These are phyloP conservation scores for Marmota flaviventris DNA, from an alignment of 2,113 vertebrate genomes.

Conservation along the genomic window DNA sequence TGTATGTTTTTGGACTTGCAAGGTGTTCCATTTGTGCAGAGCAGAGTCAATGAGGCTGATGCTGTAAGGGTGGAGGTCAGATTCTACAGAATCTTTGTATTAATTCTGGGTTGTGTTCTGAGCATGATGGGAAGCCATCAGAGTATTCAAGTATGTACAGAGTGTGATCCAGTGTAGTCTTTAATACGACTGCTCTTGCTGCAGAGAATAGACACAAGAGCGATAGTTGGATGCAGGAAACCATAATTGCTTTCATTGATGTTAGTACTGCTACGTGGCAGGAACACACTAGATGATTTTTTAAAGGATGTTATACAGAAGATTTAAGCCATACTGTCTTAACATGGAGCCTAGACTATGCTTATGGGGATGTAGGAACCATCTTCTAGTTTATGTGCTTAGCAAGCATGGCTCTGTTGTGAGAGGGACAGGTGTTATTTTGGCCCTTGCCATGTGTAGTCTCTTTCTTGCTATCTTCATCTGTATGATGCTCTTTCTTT, in stretches of 20 bases:
- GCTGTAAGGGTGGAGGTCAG: not conserved
- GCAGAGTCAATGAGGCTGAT: not conserved
- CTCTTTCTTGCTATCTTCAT: not conserved
- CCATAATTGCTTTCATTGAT: not conserved
- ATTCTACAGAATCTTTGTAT: not conserved
- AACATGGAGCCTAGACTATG: not conserved
- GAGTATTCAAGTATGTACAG: not conserved
- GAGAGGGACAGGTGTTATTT: not conserved
- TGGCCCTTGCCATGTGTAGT: not conserved
- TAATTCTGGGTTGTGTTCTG: not conserved
- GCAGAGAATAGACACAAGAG: not conserved
- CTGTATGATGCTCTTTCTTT: not conserved
- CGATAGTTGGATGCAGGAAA: not conserved
- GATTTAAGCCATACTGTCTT: not conserved
- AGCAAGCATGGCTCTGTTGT: rapidly evolving
- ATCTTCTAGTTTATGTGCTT: not conserved
- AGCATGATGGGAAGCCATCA: not conserved
- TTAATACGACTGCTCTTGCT: not conserved
- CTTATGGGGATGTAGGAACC: not conserved
- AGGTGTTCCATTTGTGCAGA: too few relatives aligned
- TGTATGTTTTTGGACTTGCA: not conserved
- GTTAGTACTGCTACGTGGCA: rapidly evolving
- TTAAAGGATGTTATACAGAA: not conserved
- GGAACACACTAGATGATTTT: not conserved
- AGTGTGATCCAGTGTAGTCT: not conserved